Base-by-base conservation (phyloP, 2,113 vertebrate genomes). In the Callocephalon fimbriatum region DNA sequence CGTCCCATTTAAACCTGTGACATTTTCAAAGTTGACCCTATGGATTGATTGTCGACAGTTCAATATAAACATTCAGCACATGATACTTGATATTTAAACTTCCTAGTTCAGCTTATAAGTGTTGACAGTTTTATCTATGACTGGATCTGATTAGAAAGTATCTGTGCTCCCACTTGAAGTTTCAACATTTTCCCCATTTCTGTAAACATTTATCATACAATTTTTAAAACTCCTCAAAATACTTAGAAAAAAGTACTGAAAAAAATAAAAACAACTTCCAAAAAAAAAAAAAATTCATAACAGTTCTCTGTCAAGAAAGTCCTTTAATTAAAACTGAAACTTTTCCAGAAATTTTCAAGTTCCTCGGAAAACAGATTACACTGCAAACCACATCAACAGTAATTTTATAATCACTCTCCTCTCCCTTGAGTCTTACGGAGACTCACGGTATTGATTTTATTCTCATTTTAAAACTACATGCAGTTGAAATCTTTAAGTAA, bases 21-120 rank as follows among this genome's bases (percentile, higher is more conserved):
- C 94, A 96, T 94, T 97, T 93, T 71, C 77, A 71, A 95, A 83
- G 82, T 38, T 94, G 78, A 93, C 95, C 79, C 92, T 65, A n/a
- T 63, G 73, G 89, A 96, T 76, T 91, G 84, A 88, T 93, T 83
- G 82, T 79, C 92, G 58, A 70, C 45, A 86, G 75, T 44, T 96
- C 93, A 92, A 93, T 89, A 95, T 59, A 93, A 93, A 93, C 79
- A 93, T 88, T 92, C 92, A 93, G 65, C 92, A 91, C 86, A 92
- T 61, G 82, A 77, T 93, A 84, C 80, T 91, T 96, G 94, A 85
- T 92, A 97, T 95, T 96, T 96, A 93, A 96, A 92, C 86, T 93
- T 91, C 65, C 61, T 67, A 67, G 32, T 47, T 96, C 62, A 86
- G 92, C 86, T 88, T 97, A 93, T 93, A 77, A 90, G 61, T 81